Evolutionary conservation across 2,888 invertebrate species (phyloP).

Genomic region (Rhorus exstirpatorius): DNA sequence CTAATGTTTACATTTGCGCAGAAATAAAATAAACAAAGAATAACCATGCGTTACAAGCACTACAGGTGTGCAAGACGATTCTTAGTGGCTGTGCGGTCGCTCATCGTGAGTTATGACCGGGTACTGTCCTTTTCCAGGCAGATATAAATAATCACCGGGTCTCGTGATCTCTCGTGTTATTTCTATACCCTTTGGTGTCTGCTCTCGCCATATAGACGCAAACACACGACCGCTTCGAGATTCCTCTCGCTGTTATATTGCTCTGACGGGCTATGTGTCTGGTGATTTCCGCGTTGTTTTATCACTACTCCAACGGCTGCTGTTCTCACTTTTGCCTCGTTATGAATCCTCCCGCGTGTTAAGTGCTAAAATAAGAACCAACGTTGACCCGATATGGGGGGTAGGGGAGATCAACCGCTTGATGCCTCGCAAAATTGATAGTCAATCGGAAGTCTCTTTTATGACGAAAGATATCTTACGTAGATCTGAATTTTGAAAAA

Average conservation of each 20-base stretch:
- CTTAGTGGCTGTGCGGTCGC: conserved; percentile 17
- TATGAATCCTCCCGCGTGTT: conserved; percentile 13
- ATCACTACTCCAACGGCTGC: conserved; percentile 44
- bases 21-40: conserved; percentile 18
- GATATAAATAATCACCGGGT: conserved; percentile 51
- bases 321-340: conserved; percentile 41
- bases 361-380: too few species aligned
- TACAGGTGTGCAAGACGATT: conserved; percentile 30
- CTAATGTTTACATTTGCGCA: conserved; percentile 12
- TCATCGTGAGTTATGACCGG: conserved; percentile 57
- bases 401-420: too few species aligned
- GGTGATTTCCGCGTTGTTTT: conserved; percentile 36
- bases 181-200: conserved; percentile 9
- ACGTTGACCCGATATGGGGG: too few species aligned
- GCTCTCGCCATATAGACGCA: too few species aligned
- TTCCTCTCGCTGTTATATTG: neutral
- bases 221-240: neutral
- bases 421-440: too few species aligned
- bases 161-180: conserved; percentile 29
- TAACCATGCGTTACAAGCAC: neutral
- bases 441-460: too few species aligned
- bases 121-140: conserved; percentile 58
- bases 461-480: too few species aligned
- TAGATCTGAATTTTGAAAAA: too few species aligned
- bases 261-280: too few species aligned